These are phyloP conservation scores for Hirtodrosophila trivittata DNA, from an alignment of 2,888 invertebrate species.

Conservation along the genomic window DNA sequence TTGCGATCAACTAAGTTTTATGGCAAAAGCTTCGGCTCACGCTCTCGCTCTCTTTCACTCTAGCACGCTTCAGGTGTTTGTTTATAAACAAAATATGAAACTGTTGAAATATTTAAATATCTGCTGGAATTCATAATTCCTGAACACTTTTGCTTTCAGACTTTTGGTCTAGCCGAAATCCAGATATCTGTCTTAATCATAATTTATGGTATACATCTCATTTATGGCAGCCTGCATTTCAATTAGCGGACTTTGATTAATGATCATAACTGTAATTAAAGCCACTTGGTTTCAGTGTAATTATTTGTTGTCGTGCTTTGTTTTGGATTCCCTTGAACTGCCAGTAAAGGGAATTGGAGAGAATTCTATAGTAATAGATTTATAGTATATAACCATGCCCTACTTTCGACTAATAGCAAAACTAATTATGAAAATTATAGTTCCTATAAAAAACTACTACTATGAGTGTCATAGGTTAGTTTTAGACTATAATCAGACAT, in stretches of 20 bases:
- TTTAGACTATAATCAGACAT: conserved; percentile 10
- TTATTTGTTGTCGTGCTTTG: conserved; percentile 7
- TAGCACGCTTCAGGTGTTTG: conserved; percentile 48
- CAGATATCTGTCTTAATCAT: conserved; percentile 9
- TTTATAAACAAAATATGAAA: conserved; percentile 71
- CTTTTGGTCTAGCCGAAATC: conserved; percentile 14
- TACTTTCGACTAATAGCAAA: too few species aligned
- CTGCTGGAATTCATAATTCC: conserved; percentile 36
- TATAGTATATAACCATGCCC: too few species aligned
- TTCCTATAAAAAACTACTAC: background rate
- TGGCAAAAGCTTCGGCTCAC: conserved; percentile 47
- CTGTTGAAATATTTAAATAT: conserved; percentile 49
- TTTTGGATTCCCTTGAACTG: conserved; percentile 32
- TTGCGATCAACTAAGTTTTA: conserved; percentile 17
- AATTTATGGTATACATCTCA: conserved; percentile 15
- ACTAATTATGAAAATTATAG: too few species aligned
- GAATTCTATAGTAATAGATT: too few species aligned
- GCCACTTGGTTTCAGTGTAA: conserved; percentile 13
- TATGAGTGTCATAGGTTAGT: background rate
- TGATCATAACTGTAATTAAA: conserved; percentile 53
- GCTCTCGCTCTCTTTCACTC: conserved; percentile 6
- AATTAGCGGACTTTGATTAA: conserved; percentile 40
- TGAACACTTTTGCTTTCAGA: conserved; percentile 68
- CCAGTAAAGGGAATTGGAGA: too few species aligned
- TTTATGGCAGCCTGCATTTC: conserved; percentile 34